Base-by-base conservation (phyloP, 2,797 vertebrate genomes). In the Coregonus ussuriensis region DNA sequence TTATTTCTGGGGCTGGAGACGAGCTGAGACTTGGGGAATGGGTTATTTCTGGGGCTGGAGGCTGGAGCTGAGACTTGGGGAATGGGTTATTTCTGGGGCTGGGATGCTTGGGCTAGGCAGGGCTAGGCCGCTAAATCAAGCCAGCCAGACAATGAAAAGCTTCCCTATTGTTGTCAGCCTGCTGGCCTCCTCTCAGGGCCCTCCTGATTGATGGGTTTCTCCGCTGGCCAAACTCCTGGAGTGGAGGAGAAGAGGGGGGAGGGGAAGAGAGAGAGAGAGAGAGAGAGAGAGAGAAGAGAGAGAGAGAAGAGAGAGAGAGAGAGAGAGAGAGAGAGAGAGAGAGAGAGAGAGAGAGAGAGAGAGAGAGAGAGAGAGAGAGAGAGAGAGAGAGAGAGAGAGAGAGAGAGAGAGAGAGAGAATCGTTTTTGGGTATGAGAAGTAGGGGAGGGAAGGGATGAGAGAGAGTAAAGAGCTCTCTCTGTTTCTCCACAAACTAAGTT, bases 121-220 rank as follows among this genome's bases (percentile, higher is more conserved):
- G 15, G 29, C 18, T 65, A 72, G 37, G 56, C 51, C 74, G 76
- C 56, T 21, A 71, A 84, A 59, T 68, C 82, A 41, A 63, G 65
- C 77, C 75, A 77, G 72, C 21, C 54, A 66, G 71, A 72, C 69
- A 67, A 75, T 81, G 56, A 84, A 88, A 85, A 78, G 67, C 37
- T 80, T 86, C 83, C 72, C 77, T 80, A 77, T 71, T 75, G 76
- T 77, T 78, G 66, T 77, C 70, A 76, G 78, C 72, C 65, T 76
- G 51, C 62, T 29, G 18, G 51, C 51, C 69, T 75, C 74, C 70
- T 79, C 79, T 67, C 14, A 82, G 69, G 83, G 67, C 76, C 78
- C 47, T 84, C 76, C 53, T 88, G 83, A 91, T 78, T 83, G 83
- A 91, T 81, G 82, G 77, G 78, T 89, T 91, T 77, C 80, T 77